A percentile compares a stretch with the other conserved stretches of the same genome.
These are phyloP conservation scores for Campoletis raptor DNA, from an alignment of 2,888 invertebrate genomes.

Conservation along the genomic window DNA sequence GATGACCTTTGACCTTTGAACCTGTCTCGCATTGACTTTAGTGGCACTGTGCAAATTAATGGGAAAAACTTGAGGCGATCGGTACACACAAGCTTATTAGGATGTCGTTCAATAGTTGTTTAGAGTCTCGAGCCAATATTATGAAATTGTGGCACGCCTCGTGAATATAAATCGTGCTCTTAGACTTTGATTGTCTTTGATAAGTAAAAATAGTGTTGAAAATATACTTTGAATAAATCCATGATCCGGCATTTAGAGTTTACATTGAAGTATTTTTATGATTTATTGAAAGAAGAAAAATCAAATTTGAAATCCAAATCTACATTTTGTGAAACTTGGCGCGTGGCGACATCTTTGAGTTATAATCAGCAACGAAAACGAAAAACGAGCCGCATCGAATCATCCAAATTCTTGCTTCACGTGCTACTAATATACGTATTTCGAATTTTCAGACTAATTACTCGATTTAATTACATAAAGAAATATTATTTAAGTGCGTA, in stretches of 20 bases:
- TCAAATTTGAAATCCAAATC: neutral
- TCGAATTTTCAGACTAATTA: neutral
- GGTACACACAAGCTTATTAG: neutral
- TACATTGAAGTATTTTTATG: neutral
- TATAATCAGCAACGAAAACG: neutral
- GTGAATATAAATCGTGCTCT: too few relatives aligned
- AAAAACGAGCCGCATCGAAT: neutral
- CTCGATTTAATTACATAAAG: neutral
- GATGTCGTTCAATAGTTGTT: neutral
- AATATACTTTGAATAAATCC: neutral
- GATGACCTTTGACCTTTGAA: conserved; percentile 57
- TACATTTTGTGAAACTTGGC: neutral
- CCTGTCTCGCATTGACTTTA: neutral
- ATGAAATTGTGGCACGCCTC: neutral
- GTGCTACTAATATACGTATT: neutral
- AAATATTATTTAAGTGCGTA: neutral
- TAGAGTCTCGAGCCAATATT: neutral
- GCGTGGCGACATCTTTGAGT: neutral
- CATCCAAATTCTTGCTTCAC: neutral
- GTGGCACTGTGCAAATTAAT: neutral
- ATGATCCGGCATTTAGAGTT: neutral
- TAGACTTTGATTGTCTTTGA: neutral
- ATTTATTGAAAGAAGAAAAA: neutral
- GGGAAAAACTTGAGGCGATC: neutral
- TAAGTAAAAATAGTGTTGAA: neutral